phyloP scores from a whole-genome alignment of 2,113 vertebrate genomes.

The Nyctibius bracteatus region DNA sequence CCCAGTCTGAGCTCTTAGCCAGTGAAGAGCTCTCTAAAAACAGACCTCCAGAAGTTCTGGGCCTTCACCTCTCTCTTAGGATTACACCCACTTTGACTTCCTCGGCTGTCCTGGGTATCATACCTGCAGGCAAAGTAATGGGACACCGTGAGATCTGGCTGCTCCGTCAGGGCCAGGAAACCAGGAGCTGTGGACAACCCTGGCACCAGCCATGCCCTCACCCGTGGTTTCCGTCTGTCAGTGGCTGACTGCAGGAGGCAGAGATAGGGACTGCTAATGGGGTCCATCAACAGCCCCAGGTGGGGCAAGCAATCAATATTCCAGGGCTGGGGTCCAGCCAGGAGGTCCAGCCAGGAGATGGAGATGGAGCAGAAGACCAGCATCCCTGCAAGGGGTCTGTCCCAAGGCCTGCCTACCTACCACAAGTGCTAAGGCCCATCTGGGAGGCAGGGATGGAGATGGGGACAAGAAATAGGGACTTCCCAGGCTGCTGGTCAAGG shows the following conservation, averaged over 20 bases:
- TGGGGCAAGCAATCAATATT: neutral
- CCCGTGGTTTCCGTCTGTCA: accelerated
- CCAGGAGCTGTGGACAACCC: neutral
- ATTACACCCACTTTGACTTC: neutral
- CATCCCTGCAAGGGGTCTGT: neutral
- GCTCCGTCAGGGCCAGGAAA: neutral
- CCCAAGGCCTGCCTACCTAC: neutral
- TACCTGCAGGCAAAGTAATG: neutral
- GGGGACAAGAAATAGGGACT: neutral
- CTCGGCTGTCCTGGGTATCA: neutral
- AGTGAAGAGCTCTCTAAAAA: neutral
- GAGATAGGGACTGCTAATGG: neutral
- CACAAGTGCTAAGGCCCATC: neutral
- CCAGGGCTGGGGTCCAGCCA: neutral
- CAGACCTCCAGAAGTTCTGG: neutral
- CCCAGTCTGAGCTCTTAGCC: neutral
- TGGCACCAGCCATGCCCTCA: neutral
- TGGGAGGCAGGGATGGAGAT: neutral
- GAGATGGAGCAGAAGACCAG: neutral
- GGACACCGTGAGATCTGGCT: accelerated
- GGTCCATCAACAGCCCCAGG: neutral
- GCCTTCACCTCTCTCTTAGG: neutral
- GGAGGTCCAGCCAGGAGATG: neutral
- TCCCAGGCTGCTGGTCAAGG: neutral
- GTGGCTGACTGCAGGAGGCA: too few species aligned